Evolutionary conservation across 2,797 vertebrate species (phyloP).

Genomic region (Erpetoichthys calabaricus): DNA sequence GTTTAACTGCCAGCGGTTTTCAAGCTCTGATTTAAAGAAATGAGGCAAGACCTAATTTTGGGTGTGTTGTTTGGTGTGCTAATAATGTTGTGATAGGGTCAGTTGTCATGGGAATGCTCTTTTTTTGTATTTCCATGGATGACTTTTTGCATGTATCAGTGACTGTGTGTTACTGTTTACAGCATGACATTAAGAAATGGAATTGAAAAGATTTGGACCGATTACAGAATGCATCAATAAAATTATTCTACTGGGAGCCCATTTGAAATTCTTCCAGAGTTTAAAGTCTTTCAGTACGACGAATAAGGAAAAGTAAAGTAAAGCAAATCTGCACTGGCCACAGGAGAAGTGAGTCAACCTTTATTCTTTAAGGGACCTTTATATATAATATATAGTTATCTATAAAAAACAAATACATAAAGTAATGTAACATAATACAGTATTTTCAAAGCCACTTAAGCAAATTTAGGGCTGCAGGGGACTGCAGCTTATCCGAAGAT

Average conservation of each 20-base stretch:
- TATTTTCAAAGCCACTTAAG: too few species aligned
- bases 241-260: constrained; percentile 3
- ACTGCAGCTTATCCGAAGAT: too few species aligned
- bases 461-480: too few species aligned
- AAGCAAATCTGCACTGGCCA: too few species aligned
- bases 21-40: constrained; percentile 9
- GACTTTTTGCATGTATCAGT: not conserved
- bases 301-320: too few species aligned
- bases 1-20: constrained; percentile 10
- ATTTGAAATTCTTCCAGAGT: constrained; percentile 4
- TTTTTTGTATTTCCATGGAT: constrained; percentile 6
- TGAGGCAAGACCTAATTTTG: constrained; percentile 3
- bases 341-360: too few species aligned
- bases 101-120: constrained; percentile 11
- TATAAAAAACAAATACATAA: too few species aligned
- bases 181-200: constrained; percentile 4
- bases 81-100: constrained; percentile 12
- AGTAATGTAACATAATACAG: too few species aligned
- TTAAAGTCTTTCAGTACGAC: constrained; percentile 2
- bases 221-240: constrained; percentile 5
- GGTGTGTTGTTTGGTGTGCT: constrained; percentile 5
- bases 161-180: not conserved
- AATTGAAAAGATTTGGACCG: constrained; percentile 7
- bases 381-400: too few species aligned
- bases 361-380: too few species aligned